Evolutionary conservation across 35 echinoderm and acorn worm genomes (phyloP).

Genomic region (Stichopus chloronotus): DNA sequence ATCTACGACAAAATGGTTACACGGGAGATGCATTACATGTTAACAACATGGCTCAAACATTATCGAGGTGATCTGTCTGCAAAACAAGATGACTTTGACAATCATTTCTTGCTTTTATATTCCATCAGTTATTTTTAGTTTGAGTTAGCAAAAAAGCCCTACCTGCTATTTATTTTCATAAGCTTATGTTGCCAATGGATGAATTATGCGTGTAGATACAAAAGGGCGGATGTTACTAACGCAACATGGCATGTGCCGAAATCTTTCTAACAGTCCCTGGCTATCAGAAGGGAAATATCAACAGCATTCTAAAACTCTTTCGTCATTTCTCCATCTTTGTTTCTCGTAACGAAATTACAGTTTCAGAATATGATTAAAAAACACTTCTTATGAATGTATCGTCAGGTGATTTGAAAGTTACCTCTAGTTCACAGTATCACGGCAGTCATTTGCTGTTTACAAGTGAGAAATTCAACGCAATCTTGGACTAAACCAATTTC

Average conservation of each 20-base stretch:
- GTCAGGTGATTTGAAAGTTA: not conserved
- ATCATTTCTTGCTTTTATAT: too few species aligned
- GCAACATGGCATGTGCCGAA: constrained; percentile 1
- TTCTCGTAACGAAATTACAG: not conserved
- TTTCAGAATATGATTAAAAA: not conserved
- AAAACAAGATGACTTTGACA: too few species aligned
- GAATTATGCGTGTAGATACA: not conserved
- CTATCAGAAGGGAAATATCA: not conserved
- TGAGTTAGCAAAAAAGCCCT: too few species aligned
- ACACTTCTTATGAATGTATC: not conserved
- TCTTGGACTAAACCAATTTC: not conserved
- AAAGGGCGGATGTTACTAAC: not conserved
- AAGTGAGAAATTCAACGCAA: constrained; percentile 14
- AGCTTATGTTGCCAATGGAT: too few species aligned
- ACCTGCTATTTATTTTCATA: too few species aligned
- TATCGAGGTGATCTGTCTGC: too few species aligned
- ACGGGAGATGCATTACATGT: too few species aligned
- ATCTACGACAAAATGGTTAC: too few species aligned
- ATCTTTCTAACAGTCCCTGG: not conserved
- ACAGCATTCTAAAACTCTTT: not conserved
- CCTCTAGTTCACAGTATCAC: not conserved
- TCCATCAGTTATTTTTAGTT: too few species aligned
- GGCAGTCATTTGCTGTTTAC: not conserved
- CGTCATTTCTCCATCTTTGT: not conserved
- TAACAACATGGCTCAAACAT: too few species aligned